phyloP scores from a whole-genome alignment of 2,797 vertebrate genomes.

The Lateolabrax maculatus region DNA sequence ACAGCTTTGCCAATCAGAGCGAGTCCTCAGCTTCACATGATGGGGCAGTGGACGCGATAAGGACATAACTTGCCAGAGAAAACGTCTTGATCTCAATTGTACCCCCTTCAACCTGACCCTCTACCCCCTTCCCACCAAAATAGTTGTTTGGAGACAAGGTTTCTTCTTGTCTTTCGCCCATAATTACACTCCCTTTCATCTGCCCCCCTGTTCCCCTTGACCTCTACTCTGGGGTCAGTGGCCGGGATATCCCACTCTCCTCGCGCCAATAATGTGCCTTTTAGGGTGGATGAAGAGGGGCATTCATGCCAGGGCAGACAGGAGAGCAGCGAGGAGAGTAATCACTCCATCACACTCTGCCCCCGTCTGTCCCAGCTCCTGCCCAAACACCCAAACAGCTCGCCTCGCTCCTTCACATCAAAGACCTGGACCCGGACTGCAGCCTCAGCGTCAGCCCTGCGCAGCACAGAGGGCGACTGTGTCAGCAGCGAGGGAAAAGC shows the following conservation, averaged over 20 bases:
- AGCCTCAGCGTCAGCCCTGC: conserved; percentile 68
- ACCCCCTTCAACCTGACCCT: conserved; percentile 61
- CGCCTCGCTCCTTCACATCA: conserved; percentile 75
- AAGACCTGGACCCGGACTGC: conserved; percentile 78
- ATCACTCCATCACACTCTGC: conserved; percentile 87
- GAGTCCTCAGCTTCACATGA: conserved; percentile 64
- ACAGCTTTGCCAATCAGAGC: conserved; percentile 78
- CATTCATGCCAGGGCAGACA: conserved; percentile 88
- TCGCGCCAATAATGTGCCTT: conserved; percentile 88
- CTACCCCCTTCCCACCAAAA: conserved; percentile 85
- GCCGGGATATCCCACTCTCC: conserved; percentile 90
- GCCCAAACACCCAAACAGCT: conserved; percentile 84
- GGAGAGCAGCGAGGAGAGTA: conserved; percentile 83
- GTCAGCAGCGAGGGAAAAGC: conserved; percentile 55
- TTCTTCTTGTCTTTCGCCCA: conserved; percentile 87
- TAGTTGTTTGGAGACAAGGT: conserved; percentile 89
- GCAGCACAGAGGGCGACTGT: conserved; percentile 77
- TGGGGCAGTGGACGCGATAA: conserved; percentile 77
- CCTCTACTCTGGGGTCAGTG: conserved; percentile 84
- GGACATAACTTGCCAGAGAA: conserved; percentile 79
- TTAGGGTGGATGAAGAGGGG: conserved; percentile 88
- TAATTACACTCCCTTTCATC: conserved; percentile 89
- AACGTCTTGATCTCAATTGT: conserved; percentile 85
- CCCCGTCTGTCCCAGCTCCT: conserved; percentile 81
- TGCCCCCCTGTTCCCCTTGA: conserved; percentile 88